Evolutionary conservation across 2,888 invertebrate genomes (phyloP).

Genomic region (Isotomurus palustris): DNA sequence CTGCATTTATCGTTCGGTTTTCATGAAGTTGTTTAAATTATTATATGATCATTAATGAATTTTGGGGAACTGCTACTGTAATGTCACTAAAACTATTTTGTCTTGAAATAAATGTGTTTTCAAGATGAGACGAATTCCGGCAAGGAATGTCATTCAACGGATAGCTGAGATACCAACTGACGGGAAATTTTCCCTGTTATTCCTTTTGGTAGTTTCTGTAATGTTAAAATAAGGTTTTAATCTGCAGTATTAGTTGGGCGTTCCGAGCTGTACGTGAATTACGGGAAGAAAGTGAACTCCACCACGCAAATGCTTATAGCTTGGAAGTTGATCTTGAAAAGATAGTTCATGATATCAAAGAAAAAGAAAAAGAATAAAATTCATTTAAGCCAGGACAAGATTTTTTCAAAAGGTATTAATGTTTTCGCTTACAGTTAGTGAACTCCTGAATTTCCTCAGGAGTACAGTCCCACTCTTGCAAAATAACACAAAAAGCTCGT

Average conservation of each 20-base stretch:
- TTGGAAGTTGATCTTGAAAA: conserved; percentile 21
- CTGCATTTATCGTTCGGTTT: no score
- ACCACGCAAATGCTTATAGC: conserved; percentile 31
- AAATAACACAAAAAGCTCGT: conserved; percentile 35
- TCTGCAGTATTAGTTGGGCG: not conserved
- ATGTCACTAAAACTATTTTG: no score
- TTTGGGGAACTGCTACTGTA: no score
- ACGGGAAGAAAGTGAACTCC: conserved; percentile 27
- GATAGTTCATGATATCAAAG: not conserved
- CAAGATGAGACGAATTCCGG: no score
- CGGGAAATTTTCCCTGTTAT: conserved; percentile 33
- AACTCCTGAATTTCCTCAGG: conserved; percentile 34
- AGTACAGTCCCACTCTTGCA: conserved; percentile 8
- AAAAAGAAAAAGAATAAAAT: not conserved
- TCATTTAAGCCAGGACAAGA: no score
- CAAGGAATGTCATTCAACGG: no score
- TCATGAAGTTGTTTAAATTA: no score
- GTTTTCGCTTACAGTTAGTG: conserved; percentile 28
- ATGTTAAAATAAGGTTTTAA: not conserved
- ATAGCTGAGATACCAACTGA: no score
- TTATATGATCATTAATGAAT: no score
- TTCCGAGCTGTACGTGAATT: not conserved
- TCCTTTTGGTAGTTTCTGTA: conserved; percentile 28
- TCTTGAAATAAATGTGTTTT: no score
- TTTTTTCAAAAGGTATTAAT: not conserved